These are phyloP conservation scores for Toxostoma redivivum DNA, from an alignment of 2,113 vertebrate genomes.

Conservation along the genomic window DNA sequence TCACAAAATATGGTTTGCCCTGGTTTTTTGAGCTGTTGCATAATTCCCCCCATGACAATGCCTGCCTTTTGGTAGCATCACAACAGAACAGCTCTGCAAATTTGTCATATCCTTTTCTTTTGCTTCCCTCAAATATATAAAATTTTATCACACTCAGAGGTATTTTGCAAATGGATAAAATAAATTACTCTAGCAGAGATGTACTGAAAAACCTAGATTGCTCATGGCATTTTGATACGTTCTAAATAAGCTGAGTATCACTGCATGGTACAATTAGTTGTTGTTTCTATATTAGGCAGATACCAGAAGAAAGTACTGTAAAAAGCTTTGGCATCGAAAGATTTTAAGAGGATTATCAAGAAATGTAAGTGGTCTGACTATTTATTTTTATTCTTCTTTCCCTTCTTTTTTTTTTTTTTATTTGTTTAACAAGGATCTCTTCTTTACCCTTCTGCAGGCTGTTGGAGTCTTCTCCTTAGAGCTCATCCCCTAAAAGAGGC, in stretches of 20 bases:
- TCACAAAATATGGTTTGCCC: background rate
- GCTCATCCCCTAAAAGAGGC: background rate
- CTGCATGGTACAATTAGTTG: background rate
- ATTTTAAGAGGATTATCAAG: background rate
- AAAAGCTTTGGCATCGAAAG: background rate
- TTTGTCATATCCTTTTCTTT: background rate
- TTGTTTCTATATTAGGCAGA: background rate
- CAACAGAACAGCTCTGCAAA: background rate
- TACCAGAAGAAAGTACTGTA: background rate
- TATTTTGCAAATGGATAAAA: background rate
- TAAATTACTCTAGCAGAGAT: background rate
- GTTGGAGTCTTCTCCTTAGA: background rate
- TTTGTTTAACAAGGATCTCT: background rate
- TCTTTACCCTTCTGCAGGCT: background rate
- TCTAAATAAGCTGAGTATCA: background rate
- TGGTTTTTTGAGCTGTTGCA: background rate
- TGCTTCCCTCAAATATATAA: background rate
- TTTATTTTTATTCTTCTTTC: background rate
- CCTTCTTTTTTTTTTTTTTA: background rate
- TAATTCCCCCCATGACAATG: background rate
- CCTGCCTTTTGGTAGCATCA: background rate
- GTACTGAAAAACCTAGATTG: background rate
- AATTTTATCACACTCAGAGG: background rate
- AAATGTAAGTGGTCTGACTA: accelerated
- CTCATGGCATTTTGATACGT: accelerated